These are phyloP conservation scores for Steinernema khuongi DNA, from an alignment of 1,140 invertebrate genomes.

Conservation along the genomic window DNA sequence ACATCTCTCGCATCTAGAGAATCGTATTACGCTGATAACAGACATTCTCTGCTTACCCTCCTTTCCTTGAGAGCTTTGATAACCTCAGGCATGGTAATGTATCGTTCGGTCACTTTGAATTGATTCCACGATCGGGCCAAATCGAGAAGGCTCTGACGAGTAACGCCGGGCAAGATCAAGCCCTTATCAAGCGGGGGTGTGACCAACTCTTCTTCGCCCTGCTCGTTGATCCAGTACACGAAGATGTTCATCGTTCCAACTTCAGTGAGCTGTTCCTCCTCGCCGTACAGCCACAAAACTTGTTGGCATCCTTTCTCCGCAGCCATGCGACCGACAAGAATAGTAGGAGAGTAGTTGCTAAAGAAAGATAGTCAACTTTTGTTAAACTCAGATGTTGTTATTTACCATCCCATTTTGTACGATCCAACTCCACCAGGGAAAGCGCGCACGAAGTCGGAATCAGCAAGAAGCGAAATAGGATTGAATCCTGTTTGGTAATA, in stretches of 20 bases:
- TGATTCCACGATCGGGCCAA: constrained; percentile 75
- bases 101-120: constrained; percentile 75
- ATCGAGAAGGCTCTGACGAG: constrained; percentile 77
- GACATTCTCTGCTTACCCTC: constrained; percentile 68
- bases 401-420: constrained; percentile 80
- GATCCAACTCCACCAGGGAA: constrained; percentile 93
- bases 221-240: constrained; percentile 76
- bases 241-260: constrained; percentile 99
- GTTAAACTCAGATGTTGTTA: neutral
- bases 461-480: constrained; percentile 73
- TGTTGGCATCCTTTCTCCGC: constrained; percentile 77
- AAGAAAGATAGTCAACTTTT: constrained; percentile 13
- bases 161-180: constrained; percentile 85
- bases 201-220: constrained; percentile 83
- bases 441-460: constrained; percentile 75
- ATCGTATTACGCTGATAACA: constrained; percentile 14
- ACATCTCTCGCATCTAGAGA: constrained; percentile 52
- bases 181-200: constrained; percentile 76
- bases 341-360: constrained; percentile 66
- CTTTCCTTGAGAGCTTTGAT: constrained; percentile 71
- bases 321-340: constrained; percentile 69
- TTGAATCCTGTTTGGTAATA: constrained; percentile 76
- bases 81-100: constrained; percentile 79
- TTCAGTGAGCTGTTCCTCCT: constrained; percentile 89
- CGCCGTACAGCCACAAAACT: constrained; percentile 91